These are phyloP conservation scores for Salminus brasiliensis DNA, from an alignment of 2,113 vertebrate species.

Conservation along the genomic window DNA sequence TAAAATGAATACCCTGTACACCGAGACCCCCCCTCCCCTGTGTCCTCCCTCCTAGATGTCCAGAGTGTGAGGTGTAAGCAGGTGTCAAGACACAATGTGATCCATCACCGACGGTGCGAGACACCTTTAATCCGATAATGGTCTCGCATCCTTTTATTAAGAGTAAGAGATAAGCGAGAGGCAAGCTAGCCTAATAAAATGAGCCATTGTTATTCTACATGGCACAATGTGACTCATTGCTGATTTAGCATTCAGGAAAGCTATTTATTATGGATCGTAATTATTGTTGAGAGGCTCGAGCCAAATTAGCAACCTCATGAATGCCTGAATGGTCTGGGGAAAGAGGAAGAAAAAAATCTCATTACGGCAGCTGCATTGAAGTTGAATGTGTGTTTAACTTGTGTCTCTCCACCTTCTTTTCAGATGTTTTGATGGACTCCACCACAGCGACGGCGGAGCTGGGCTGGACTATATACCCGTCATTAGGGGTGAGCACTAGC, in stretches of 20 bases:
- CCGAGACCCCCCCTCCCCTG: not conserved
- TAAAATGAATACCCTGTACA: not conserved
- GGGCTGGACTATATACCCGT: constrained; percentile 90
- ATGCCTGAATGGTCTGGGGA: constrained; percentile 36
- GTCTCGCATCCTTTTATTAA: constrained; percentile 44
- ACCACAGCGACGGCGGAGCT: constrained; percentile 94
- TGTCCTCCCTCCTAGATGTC: not conserved
- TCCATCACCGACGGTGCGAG: constrained; percentile 38
- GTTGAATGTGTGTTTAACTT: constrained; percentile 11
- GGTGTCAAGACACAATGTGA: constrained; percentile 38
- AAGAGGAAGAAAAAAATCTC: constrained; percentile 32
- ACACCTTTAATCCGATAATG: constrained; percentile 48
- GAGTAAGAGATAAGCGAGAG: constrained; percentile 37
- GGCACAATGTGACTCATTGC: constrained; percentile 44
- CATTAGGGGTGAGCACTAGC: constrained; percentile 84
- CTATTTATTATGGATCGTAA: constrained; percentile 53
- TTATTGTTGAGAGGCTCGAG: constrained; percentile 51
- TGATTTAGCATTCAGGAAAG: constrained; percentile 48
- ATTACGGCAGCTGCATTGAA: constrained; percentile 34
- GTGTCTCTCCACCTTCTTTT: constrained; percentile 37
- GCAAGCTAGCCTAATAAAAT: constrained; percentile 37
- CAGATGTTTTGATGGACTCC: constrained; percentile 96
- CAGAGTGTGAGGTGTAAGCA: constrained; percentile 26
- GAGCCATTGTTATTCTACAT: constrained; percentile 48
- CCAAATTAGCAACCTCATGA: constrained; percentile 44